Base-by-base conservation (phyloP, 1,140 invertebrate species). In the Aradophagus sp. region DNA sequence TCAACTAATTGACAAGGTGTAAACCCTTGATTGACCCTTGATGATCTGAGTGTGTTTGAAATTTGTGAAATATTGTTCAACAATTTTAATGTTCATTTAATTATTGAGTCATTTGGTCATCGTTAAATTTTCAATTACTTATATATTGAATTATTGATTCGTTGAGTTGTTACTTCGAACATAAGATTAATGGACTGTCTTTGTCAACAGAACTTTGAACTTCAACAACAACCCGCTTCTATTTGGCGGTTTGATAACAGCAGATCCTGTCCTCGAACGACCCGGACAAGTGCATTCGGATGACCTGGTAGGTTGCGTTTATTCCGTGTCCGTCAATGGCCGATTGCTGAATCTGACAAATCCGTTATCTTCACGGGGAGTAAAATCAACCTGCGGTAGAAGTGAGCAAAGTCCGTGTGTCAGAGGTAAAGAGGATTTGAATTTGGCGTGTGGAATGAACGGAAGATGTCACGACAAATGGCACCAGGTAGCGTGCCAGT, bases 271-370 rank as follows among this genome's bases (percentile, higher is more conserved):
- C 0, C 80, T 97, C 5, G 93, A 96, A 81, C 88, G 94, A 45
- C 92, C 93, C 0, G 95, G 93, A 0, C 95, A 97, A 86, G 90
- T 98, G 14, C 91, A 92, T 63, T 93, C 95, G 0, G 95, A 97
- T 77, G 96, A 98, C 80, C 91, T 98, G 41, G 91, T 97, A 23
- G 97, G 97, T 1, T 98, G 97, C 76, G 89, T 98, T 42, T 94
- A 97, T 74, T 95, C 94, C 63, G 91, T 97, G 0, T 90, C 91
- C 0, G 90, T 98, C 20, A 97, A 97, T 77, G 95, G 95, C 5
- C 87, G 93, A 7, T 81, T 89, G 0, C 75, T 97, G 1, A 96
- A 97, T 77, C 80, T 97, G 39, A 92, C 91, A 12, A 90, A 89
- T 71, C 93, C 95, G 0, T 63, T 95, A 0, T 83, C 90, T 13